These are phyloP conservation scores for Philantomba maxwellii DNA, from an alignment of 2,113 vertebrate species.

Conservation along the genomic window DNA sequence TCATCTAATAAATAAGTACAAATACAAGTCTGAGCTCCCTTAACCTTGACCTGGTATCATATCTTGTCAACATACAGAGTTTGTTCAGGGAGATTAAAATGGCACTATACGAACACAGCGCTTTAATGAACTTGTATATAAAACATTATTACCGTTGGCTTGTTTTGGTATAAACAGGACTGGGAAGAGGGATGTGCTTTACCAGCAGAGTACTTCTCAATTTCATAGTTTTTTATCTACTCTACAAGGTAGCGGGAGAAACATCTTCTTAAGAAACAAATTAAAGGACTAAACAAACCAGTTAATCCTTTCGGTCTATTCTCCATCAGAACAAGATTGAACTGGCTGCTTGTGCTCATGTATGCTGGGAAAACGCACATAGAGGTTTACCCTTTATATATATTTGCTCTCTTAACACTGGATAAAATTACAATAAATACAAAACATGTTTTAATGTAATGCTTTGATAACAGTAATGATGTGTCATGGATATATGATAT, in stretches of 20 bases:
- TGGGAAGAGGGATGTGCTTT: conserved; percentile 28
- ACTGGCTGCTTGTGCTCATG: background rate
- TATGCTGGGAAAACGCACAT: conserved; percentile 36
- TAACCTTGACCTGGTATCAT: background rate
- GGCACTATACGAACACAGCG: background rate
- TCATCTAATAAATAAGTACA: conserved; percentile 26
- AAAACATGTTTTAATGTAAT: conserved; percentile 49
- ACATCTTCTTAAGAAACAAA: conserved; percentile 33
- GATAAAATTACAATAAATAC: conserved; percentile 63
- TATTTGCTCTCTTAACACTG: conserved; percentile 56
- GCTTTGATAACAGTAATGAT: conserved; percentile 49
- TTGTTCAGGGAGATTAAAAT: conserved; percentile 29
- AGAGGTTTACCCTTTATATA: conserved; percentile 24
- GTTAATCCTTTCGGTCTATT: conserved; percentile 46
- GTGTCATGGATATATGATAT: conserved; percentile 37
- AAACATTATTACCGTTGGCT: conserved; percentile 46
- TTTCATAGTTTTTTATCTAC: conserved; percentile 20
- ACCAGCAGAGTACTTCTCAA: conserved; percentile 6
- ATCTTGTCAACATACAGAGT: background rate
- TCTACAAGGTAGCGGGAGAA: background rate
- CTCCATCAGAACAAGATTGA: conserved; percentile 52
- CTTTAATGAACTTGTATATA: conserved; percentile 45
- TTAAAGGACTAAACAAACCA: conserved; percentile 52
- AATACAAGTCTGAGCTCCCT: background rate
- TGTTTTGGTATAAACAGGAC: conserved; percentile 56